phyloP scores from a whole-genome alignment of 2,113 vertebrate species.

The Indri indri region DNA sequence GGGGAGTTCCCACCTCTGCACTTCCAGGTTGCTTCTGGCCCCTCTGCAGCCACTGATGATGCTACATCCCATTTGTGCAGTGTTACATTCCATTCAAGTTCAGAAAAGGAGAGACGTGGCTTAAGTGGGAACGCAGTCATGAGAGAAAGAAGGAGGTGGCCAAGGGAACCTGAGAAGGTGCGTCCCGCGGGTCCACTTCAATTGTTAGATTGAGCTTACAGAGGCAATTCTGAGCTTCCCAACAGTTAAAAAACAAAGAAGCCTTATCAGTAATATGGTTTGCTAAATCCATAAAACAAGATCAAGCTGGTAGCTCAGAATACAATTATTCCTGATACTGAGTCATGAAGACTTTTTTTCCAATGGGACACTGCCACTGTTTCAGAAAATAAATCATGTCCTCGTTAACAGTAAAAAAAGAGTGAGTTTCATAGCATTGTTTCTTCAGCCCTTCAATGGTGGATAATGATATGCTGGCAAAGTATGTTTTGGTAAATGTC shows the following conservation, averaged over 20 bases:
- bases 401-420: not conserved
- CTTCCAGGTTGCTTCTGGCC: not conserved
- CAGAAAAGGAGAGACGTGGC: not conserved
- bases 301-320: not conserved
- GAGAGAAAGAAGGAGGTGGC: not conserved
- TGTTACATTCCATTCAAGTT: not conserved
- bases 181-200: not conserved
- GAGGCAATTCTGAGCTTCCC: not conserved
- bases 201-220: not conserved
- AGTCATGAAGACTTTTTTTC: not conserved
- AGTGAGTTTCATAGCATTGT: not conserved
- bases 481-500: not conserved
- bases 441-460: not conserved
- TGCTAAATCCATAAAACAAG: not conserved
- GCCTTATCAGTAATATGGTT: too few species aligned
- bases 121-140: not conserved
- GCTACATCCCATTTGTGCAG: not conserved
- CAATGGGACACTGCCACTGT: not conserved
- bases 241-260: not conserved
- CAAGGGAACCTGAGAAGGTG: not conserved
- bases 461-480: not conserved
- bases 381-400: not conserved
- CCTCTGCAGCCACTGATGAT: not conserved
- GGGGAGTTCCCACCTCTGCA: rapidly evolving
- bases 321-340: not conserved